A percentile compares a stretch with the other conserved stretches of the same genome.
Evolutionary conservation across 2,888 invertebrate species (phyloP).

Genomic region (Sturmia bella): DNA sequence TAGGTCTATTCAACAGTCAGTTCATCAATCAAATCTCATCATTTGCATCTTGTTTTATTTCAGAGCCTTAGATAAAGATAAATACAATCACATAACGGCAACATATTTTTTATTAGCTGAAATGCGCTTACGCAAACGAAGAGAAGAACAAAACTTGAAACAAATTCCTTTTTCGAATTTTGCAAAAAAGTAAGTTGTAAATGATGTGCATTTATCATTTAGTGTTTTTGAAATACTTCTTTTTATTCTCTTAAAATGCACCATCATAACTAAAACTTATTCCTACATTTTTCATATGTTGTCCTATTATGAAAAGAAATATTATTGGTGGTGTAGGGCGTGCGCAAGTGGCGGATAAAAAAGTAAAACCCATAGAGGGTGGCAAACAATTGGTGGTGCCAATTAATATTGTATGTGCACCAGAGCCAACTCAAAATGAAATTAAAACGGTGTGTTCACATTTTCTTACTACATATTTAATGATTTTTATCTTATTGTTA

Average conservation of each 20-base stretch:
- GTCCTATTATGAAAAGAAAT: conserved; percentile 61
- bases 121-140: conserved; percentile 90
- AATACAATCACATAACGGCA: conserved; percentile 99
- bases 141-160: conserved; percentile 85
- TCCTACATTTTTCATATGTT: conserved; percentile 64
- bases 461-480: conserved; percentile 55
- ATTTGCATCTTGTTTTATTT: conserved; percentile 23
- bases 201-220: neutral
- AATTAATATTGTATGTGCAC: conserved; percentile 78
- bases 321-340: conserved; percentile 64
- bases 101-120: conserved; percentile 98
- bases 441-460: conserved; percentile 74
- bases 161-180: conserved; percentile 72
- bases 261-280: conserved; percentile 59
- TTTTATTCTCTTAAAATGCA: conserved; percentile 25
- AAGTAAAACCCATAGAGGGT: conserved; percentile 74
- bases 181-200: conserved; percentile 63
- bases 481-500: conserved; percentile 40
- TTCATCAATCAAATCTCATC: neutral
- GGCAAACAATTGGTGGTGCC: conserved; percentile 76
- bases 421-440: conserved; percentile 73
- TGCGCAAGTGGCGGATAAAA: conserved; percentile 70
- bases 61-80: conserved; percentile 95
- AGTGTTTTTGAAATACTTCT: neutral
- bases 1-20: conserved; percentile 81